Percentiles rank a stretch among this genome's conserved stretches.
phyloP scores from a whole-genome alignment of 2,113 vertebrate genomes.

The Tragelaphus scriptus region DNA sequence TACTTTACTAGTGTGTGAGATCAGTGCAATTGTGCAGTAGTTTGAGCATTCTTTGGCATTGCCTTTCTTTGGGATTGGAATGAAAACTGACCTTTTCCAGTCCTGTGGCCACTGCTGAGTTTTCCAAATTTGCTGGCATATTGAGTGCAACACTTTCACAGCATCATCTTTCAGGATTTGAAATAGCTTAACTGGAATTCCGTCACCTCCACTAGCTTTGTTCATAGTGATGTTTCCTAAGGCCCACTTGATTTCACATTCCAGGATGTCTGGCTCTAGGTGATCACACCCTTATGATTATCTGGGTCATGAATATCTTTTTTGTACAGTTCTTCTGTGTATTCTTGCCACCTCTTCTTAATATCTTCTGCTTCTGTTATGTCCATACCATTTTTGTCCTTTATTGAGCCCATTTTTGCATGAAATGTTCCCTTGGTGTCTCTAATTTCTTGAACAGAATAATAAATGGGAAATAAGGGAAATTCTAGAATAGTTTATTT shows the following conservation, averaged over 20 bases:
- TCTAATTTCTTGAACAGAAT: not conserved
- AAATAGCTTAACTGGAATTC: not conserved
- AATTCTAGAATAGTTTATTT: not conserved
- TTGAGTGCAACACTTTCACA: not conserved
- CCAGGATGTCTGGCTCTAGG: not conserved
- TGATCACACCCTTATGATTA: not conserved
- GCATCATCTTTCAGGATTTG: not conserved
- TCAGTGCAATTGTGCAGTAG: accelerated
- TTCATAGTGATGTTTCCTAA: not conserved
- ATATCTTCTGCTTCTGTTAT: not conserved
- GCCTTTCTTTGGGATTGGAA: not conserved
- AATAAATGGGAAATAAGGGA: not conserved
- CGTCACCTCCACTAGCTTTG: not conserved
- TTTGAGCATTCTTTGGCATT: not conserved
- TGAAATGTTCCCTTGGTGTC: not conserved
- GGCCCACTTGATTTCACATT: not conserved
- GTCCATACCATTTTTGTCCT: not conserved
- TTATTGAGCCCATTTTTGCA: not conserved
- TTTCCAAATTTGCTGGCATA: not conserved
- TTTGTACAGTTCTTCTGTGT: not conserved
- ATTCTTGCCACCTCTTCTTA: not conserved
- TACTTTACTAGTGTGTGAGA: not conserved
- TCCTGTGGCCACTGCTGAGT: not conserved
- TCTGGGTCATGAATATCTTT: not conserved
- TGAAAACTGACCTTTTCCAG: not conserved